Base-by-base conservation (phyloP, 1,140 invertebrate species). In the Ruditapes philippinarum region DNA sequence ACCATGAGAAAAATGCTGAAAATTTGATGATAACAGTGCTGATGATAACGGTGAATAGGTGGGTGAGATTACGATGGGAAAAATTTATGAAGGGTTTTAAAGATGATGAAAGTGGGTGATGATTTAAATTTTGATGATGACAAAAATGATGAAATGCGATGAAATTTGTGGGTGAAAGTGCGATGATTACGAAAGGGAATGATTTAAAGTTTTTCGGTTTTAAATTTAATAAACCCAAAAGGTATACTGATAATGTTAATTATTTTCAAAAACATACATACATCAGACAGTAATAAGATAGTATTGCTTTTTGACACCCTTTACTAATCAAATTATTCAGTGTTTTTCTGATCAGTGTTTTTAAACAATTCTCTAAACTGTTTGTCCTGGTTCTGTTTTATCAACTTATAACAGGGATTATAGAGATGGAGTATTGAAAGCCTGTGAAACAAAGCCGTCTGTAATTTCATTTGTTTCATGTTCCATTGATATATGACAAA, bases 401-500 rank as follows among this genome's bases (percentile, higher is more conserved):
- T 70, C 1, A 19, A 70, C 60, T 33, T 70, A 38, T 38, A 70
- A 70, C 65, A 28, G 9, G 65, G 65, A 36, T 19, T 70, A 70
- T 74, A 25, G 42, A 74, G 38, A 51, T 45, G 28, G 38, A 51
- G 45, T 33, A 54, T 78, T 78, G 45, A 54, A 78, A 54, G 74
- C 25, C 25, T 54, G 45, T 78, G 45, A 78, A 78, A 78, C 45
- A 78, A 78, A 51, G 74, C 74, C 28, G 36, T 14, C 9, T 78
- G 74, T 78, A 78, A 78, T 78, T 54, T 3, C 28, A 78, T 78
- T 78, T 78, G 31, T 78, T 36, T 51, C 74, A 40, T 51, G 45
- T 78, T 36, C 45, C 36, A 51, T n/a, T 78, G 74, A 78, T 78
- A 51, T 51, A 54, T 78, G 65, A 70, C 65, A 70, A 70, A 36